Base-by-base conservation (phyloP, 2,797 vertebrate species). In the Apogon hyalosoma region DNA sequence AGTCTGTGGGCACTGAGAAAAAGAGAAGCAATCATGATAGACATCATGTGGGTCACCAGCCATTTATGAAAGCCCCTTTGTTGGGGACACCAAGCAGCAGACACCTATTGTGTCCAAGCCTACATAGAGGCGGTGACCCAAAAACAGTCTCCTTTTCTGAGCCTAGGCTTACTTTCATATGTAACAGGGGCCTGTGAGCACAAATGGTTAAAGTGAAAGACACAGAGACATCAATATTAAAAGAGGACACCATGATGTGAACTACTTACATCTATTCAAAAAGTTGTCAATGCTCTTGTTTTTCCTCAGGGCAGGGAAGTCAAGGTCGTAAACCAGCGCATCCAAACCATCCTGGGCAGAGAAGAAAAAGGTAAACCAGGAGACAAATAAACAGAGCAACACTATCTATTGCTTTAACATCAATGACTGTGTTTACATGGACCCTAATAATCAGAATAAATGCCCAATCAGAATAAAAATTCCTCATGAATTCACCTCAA, bases 221-320 rank as follows among this genome's bases (percentile, higher is more conserved):
- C 52, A 48, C 3, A 39, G 38, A 31, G 52, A 21, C 15, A 57
- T 52, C 48, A 38, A 38, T 41, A 18, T 47, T 53, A 56, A 74
- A 72, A 43, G 39, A 55, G 14, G 50, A 49, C 64, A 47, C 36
- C 36, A 52, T 49, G 46, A 61, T 15, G 48, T 5, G 38, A 60
- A 45, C 50, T 86, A 97, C 98, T 99, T 95, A 99, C 98, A 99
- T 96, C 97, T 96, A 94, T 96, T 99, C 92, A 99, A 94, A 90
- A 99, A 99, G 93, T 97, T 99, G 94, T 99, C 98, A 86, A 99
- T 98, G 88, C 98, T 99, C 94, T 99, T 99, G 93, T 99, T 99
- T 94, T 99, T 99, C 93, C 98, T 96, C 92, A 99, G 94, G 84
- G 98, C 98, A 66, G 98, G 98, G 84, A 99, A 99, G 94, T 99